Evolutionary conservation across 2,113 vertebrate genomes (phyloP), one percentile per base, ranked within the genome.

Genomic region (Antigone vipio): DNA sequence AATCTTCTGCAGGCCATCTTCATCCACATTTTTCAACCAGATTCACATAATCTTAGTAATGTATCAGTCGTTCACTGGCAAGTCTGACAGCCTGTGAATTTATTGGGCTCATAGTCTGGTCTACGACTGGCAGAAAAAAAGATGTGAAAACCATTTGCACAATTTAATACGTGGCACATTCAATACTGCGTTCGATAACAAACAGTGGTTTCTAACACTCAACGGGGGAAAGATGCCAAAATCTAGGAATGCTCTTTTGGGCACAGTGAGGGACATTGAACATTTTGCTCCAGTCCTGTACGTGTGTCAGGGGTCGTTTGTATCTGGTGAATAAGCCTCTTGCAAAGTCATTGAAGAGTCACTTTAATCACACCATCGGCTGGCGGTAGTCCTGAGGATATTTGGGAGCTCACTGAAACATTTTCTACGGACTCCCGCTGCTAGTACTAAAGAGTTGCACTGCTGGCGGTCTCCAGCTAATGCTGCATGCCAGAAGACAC

Each of bases 81-180:
- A 75, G 76, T 56, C 76, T 93, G 88, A 93, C 76, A 92, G 69
- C 44, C 76, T 91, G 79, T 78, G 68, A 95, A 84, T 95, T 90
- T 91, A 87, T 78, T 56, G 35, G 64, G 53, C 7, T 10, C 69
- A 26, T n/a, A 81, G 80, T 78, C 69, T 89, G 67, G 62, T 79
- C 59, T 92, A 68, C 38, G 73, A 81, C 73, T 68, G n/a, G 53
- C 66, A 94, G 89, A 64, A 83, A 60, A 76, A 47, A 68, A 34
- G 12, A 66, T 8, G 34, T 59, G 77, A 63, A 71, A 94, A 29
- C 30, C 34, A 66, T 83, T 91, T 88, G 29, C 30, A 85, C 62
- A 64, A 12, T 72, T 82, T 56, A 92, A 85, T 85, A 69, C 12
- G 5, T 1, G 9, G 60, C 62, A 87, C 49, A 42, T 59, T 38